These are phyloP conservation scores for Eupsilia transversa DNA, from an alignment of 2,888 invertebrate genomes.

Conservation along the genomic window DNA sequence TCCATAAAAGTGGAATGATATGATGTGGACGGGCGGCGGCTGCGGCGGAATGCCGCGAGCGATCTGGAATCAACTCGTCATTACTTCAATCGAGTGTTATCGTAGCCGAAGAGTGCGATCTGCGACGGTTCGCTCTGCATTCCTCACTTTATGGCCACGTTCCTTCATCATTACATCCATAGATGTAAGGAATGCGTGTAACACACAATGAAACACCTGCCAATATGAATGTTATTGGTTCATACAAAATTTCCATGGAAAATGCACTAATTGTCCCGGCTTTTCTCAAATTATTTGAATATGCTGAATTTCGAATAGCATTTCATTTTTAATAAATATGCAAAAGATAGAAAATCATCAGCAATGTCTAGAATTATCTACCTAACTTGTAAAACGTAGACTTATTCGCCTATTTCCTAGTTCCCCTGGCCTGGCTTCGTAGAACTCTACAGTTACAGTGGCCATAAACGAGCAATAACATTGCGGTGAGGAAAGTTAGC, in stretches of 20 bases:
- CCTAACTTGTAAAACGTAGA: not conserved
- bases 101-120: conserved; percentile 58
- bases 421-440: not conserved
- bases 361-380: not conserved
- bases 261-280: too few species aligned
- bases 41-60: conserved; percentile 66
- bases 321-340: not conserved
- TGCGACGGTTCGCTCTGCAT: conserved; percentile 67
- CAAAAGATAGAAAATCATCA: not conserved
- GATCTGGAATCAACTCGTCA: conserved; percentile 65
- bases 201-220: conserved; percentile 22
- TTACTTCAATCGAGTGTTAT: conserved; percentile 65
- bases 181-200: conserved; percentile 36
- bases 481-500: conserved; percentile 12
- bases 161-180: conserved; percentile 61
- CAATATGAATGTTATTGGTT: not conserved
- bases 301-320: too few species aligned
- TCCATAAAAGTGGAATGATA: conserved; percentile 72
- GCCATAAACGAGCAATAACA: conserved; percentile 28
- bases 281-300: too few species aligned
- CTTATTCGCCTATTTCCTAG: conserved; percentile 11
- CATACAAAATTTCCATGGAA: too few species aligned
- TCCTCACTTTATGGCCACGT: conserved; percentile 64
- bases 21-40: conserved; percentile 43
- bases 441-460: conserved; percentile 7